These are phyloP conservation scores for Tenebrosternarchus preto DNA, from an alignment of 2,113 vertebrate genomes.

Conservation along the genomic window DNA sequence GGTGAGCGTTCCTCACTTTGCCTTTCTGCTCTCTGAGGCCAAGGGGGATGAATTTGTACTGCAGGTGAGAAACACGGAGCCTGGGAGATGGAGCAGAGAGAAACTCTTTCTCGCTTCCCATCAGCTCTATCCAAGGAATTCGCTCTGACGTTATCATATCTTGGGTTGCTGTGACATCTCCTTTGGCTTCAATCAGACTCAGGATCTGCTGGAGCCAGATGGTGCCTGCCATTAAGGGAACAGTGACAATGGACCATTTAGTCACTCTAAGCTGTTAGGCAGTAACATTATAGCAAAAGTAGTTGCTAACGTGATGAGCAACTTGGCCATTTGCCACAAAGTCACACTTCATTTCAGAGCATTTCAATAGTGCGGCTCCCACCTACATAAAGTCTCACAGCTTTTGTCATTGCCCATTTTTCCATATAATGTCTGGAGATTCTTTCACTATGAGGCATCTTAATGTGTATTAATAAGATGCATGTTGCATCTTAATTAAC, in stretches of 20 bases:
- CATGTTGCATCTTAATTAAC: too few species aligned
- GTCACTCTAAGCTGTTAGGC: too few species aligned
- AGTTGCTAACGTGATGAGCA: too few species aligned
- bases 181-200: conserved; percentile 59
- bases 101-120: conserved; percentile 47
- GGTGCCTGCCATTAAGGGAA: conserved; percentile 59
- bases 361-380: too few species aligned
- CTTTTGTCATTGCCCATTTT: too few species aligned
- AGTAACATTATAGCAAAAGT: too few species aligned
- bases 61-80: conserved; percentile 60
- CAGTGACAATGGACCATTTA: background rate
- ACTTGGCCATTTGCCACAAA: too few species aligned
- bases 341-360: too few species aligned
- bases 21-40: conserved; percentile 61
- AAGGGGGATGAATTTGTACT: conserved; percentile 57
- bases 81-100: conserved; percentile 47
- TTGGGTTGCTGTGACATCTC: conserved; percentile 44
- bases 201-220: conserved; percentile 73
- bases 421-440: too few species aligned
- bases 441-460: too few species aligned
- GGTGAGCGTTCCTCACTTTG: conserved; percentile 57
- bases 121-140: conserved; percentile 67
- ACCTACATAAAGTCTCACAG: too few species aligned
- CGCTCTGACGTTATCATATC: conserved; percentile 18
- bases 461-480: too few species aligned